Conservation (phyloP, 2,113 vertebrate species). For the Varanus salvator region DNA sequence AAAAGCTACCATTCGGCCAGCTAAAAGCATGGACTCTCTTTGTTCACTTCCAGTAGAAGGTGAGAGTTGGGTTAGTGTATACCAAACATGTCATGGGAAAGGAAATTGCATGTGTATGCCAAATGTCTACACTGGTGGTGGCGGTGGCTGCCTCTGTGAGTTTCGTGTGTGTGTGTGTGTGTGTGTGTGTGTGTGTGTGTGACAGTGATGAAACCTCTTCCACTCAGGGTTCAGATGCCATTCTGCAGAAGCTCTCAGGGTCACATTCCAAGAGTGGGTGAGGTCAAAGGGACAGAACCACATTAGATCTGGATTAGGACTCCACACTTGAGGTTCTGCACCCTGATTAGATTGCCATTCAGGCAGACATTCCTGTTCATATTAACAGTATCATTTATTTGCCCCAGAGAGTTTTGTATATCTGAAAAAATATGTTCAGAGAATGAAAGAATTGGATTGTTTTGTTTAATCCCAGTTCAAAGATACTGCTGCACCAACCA, state of each 20-base stretch:
- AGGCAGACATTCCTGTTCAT: background rate
- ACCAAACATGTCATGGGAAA: background rate
- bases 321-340: no score
- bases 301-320: no score
- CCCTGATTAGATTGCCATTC: no score
- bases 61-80: constrained; percentile 60
- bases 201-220: no score
- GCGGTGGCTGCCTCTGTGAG: background rate
- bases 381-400: background rate
- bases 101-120: background rate
- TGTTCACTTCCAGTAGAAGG: constrained; percentile 93
- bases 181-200: no score
- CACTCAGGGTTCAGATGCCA: no score
- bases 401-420: fast-evolving
- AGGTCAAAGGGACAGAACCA: no score
- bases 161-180: no score
- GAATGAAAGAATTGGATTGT: background rate
- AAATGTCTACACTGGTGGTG: fast-evolving
- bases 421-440: background rate
- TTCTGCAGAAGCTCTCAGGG: no score
- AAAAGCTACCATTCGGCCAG: constrained; percentile 91
- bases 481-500: fast-evolving
- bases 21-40: constrained; percentile 98
- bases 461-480: background rate
- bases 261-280: no score